Evolutionary conservation across 92 coral and sea anemone species (phyloP), one percentile per base, ranked within the genome.

Genomic region (Umimayanthus kanabou): DNA sequence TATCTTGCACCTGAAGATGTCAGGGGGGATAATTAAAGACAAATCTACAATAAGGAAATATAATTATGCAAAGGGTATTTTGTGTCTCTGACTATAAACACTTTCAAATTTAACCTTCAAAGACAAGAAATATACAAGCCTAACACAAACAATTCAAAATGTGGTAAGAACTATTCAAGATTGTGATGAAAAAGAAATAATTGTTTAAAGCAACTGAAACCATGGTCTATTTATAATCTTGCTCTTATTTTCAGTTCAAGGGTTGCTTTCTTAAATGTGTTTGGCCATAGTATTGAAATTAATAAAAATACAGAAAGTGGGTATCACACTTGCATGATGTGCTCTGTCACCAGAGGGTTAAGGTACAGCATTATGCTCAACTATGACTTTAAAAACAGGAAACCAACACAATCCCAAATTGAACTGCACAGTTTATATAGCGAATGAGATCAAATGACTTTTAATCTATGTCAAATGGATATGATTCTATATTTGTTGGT

Each of bases 81-180:
- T 45, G 65, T 78, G 82, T 23, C 81, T 45, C 82, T 76, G 65
- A 78, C 82, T 75, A 39, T 61, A 61, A 75, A 75, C 79, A 80
- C 82, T 79, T 50, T 79, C 39, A 79, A 26, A 47, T 79, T 79
- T 50, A 79, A 15, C 82, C 82, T 79, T 79, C 37, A 4, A 47
- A 77, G 65, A 47, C 81, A 77, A n/a, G 37, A 77, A 77, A 77
- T 26, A n/a, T 9, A 76, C 18, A 33, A 33, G 14, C 61, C 50
- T 30, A 57, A 58, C 15, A 30, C 30, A 58, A 80, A 57, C 49
- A 37, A 55, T 25, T 22, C 55, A 40, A 26, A 61, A 81, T 67
- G 58, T 53, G 58, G 45, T 37, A 75, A 43, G 26, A 75, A 39
- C 47, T 75, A 39, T 75, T 75, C 79, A 75, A 33, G 37, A 33